Evolutionary conservation across 2,797 vertebrate species (phyloP), one percentile per base, ranked within the genome.

Genomic region (Halcyon smyrnensis): DNA sequence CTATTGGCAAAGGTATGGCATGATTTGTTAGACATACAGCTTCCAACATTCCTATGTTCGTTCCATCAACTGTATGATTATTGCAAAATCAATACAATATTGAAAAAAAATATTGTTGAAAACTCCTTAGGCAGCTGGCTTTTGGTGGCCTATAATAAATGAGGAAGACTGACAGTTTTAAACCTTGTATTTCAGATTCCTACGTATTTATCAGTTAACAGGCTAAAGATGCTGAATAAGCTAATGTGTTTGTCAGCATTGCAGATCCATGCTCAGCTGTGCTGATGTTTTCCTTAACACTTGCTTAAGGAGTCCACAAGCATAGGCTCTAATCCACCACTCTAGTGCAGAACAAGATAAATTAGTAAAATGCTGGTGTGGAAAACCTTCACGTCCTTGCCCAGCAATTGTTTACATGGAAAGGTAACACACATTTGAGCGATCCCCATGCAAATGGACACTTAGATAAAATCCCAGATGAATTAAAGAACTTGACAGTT

Each of bases 61-160:
- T 65, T 86, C 56, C 34, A 43, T 87, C 90, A 84, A 51, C 32
- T 39, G 12, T 32, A 53, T 75, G 27, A 69, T 59, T 87, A 96
- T 68, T 87, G 53, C 28, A 75, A 96, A 96, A 95, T 96, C 90
- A 90, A 90, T 91, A 63, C 0, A 1, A 65, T 59, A 80, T 51
- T 70, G 39, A 75, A 93, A 93, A 84, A 84, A 77, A 69, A 43
- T 15, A 6, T 15, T 56, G 21, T 84, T 89, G n/a, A 80, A 83
- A 93, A 95, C 21, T 59, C 59, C 39, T 88, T 78, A 90, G 63
- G 20, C 48, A 95, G 51, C 18, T 87, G n/a, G 14, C 25, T 95
- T 84, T 89, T 84, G n/a, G 45, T 89, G 54, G 9, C 73, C 56
- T 84, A 9, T 87, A 92, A 84, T 63, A 90, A 84, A 81, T 63